Conservation (phyloP, 2,888 invertebrate species). For the Nemapogon koenigi region DNA sequence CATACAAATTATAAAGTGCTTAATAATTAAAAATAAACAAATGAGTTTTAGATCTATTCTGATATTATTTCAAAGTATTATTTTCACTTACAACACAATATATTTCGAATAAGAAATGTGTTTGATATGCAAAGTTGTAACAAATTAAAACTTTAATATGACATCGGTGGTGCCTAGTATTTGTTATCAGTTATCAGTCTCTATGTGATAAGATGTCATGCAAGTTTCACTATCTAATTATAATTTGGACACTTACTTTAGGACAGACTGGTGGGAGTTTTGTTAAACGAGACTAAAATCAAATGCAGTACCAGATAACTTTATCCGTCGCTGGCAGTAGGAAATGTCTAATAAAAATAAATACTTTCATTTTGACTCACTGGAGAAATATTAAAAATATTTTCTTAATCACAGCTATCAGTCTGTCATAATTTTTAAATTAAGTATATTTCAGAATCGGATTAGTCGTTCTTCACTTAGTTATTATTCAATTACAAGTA, state of each 20-base stretch:
- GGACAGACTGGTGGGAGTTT: neutral
- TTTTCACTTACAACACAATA: slow-evolving; percentile 41
- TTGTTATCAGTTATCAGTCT: slow-evolving; percentile 46
- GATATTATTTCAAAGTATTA: too few species aligned
- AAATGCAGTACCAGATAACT: slow-evolving; percentile 11
- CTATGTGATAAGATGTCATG: slow-evolving; percentile 33
- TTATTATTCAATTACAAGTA: slow-evolving; percentile 56
- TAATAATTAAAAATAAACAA: too few species aligned
- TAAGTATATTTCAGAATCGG: slow-evolving; percentile 64
- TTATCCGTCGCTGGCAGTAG: slow-evolving; percentile 51
- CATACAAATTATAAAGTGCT: too few species aligned
- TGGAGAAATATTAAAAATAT: slow-evolving; percentile 64
- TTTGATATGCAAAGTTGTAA: slow-evolving; percentile 62
- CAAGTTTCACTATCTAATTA: slow-evolving; percentile 12
- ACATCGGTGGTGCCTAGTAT: slow-evolving; percentile 56
- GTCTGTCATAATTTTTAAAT: slow-evolving; percentile 66
- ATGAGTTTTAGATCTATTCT: too few species aligned
- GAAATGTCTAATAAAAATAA: slow-evolving; percentile 60
- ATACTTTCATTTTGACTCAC: slow-evolving; percentile 61
- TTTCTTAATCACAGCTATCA: slow-evolving; percentile 66
- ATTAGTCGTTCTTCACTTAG: slow-evolving; percentile 57
- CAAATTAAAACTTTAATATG: slow-evolving; percentile 51
- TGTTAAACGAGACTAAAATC: neutral
- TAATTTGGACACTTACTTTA: neutral
- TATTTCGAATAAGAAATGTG: slow-evolving; percentile 57